Percentiles rank a stretch among this genome's conserved stretches.
These are phyloP conservation scores for Corbicula japonica DNA, from an alignment of 2,888 invertebrate species.

Conservation along the genomic window DNA sequence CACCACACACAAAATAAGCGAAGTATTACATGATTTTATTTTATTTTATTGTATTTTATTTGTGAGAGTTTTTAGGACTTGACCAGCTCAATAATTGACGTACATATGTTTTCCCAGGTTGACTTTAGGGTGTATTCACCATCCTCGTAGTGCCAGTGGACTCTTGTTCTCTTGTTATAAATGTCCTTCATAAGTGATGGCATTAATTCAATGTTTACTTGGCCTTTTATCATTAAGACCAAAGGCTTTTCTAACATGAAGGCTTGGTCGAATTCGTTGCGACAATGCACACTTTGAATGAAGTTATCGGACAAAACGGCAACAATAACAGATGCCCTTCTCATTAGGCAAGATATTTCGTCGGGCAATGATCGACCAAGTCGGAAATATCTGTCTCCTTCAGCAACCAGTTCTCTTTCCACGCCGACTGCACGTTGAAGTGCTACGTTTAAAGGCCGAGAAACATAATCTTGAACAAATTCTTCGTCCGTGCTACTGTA, in stretches of 20 bases:
- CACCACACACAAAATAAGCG: too few species aligned
- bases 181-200: background rate
- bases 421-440: background rate
- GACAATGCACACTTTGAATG: slow-evolving; percentile 3
- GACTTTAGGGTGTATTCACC: slow-evolving; percentile 1
- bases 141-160: slow-evolving; percentile 1
- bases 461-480: background rate
- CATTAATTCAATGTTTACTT: slow-evolving; percentile 15
- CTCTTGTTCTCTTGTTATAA: background rate
- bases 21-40: too few species aligned
- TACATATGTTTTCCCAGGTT: slow-evolving; percentile 21
- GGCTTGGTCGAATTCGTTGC: slow-evolving; percentile 7
- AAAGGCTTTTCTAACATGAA: background rate
- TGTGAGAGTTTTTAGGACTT: too few species aligned
- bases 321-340: background rate
- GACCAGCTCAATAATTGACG: slow-evolving; percentile 9
- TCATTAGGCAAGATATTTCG: background rate
- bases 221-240: slow-evolving; percentile 17
- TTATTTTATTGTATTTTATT: too few species aligned
- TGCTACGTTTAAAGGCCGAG: background rate
- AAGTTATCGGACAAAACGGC: slow-evolving; percentile 4
- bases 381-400: slow-evolving; percentile 7
- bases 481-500: background rate
- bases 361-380: background rate
- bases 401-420: slow-evolving; percentile 10